Conservation (phyloP, 2,797 vertebrate genomes). For the Coilia nasus region DNA sequence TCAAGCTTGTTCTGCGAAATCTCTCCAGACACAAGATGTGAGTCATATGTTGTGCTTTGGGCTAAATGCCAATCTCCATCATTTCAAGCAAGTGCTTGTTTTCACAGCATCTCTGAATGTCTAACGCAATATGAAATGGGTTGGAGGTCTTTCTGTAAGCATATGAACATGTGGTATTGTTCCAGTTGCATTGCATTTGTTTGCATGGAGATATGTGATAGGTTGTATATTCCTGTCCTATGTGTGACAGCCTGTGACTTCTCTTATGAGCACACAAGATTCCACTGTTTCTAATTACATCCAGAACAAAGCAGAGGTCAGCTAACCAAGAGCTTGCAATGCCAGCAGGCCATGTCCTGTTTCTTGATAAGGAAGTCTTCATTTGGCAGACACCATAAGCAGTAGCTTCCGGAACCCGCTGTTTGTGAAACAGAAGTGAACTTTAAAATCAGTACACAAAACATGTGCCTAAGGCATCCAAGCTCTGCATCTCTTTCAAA, state of each 20-base stretch:
- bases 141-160: not conserved
- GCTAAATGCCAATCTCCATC: not conserved
- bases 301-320: not conserved
- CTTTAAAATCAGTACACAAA: not conserved
- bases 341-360: not conserved
- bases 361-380: not conserved
- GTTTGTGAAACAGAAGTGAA: not conserved
- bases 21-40: constrained; percentile 15
- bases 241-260: not conserved
- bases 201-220: not conserved
- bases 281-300: not conserved
- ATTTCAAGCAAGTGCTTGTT: not conserved
- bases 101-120: not conserved
- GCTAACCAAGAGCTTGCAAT: not conserved
- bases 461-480: not conserved
- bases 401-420: not conserved
- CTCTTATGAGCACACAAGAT: not conserved
- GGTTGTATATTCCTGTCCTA: not conserved
- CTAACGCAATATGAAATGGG: not conserved
- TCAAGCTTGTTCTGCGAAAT: not conserved
- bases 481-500: not conserved
- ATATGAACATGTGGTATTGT: not conserved
- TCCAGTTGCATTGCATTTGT: not conserved
- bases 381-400: not conserved
- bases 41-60: constrained; percentile 19